A percentile compares a stretch with the other conserved stretches of the same genome.
Conservation (phyloP, 2,113 vertebrate species). For the Myxocyprinus asiaticus region DNA sequence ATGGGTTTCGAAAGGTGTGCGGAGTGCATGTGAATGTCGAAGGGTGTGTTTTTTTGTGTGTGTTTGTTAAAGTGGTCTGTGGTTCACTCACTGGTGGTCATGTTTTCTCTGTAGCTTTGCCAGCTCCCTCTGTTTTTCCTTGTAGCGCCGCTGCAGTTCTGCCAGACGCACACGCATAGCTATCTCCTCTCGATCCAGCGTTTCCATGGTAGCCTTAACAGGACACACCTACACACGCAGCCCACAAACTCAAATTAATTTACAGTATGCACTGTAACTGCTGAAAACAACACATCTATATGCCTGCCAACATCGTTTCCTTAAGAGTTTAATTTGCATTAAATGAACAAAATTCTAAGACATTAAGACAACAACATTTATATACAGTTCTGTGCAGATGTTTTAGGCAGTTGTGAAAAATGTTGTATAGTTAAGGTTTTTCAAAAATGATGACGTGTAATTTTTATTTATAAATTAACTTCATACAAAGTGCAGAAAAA, state of each 20-base stretch:
- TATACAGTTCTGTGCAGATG: no score
- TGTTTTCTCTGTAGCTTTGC: slow-evolving; percentile 90
- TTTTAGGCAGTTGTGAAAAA: no score
- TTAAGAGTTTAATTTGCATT: no score
- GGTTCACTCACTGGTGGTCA: slow-evolving; percentile 82
- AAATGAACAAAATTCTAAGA: no score
- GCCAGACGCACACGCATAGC: slow-evolving; percentile 91
- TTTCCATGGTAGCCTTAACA: slow-evolving; percentile 90
- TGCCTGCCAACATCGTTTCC: no score
- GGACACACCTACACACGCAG: slow-evolving; percentile 83
- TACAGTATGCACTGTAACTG: background rate
- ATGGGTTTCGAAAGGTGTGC: slow-evolving; percentile 19
- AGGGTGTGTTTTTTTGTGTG: slow-evolving; percentile 21
- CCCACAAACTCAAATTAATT: slow-evolving; percentile 44
- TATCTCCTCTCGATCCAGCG: slow-evolving; percentile 91
- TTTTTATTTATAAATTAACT: no score
- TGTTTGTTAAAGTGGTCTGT: slow-evolving; percentile 28
- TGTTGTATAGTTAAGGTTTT: no score
- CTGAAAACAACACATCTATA: no score
- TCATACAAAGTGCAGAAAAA: no score
- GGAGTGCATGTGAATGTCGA: background rate
- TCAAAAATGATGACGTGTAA: no score
- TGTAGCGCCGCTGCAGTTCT: slow-evolving; percentile 91
- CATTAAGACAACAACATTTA: no score
- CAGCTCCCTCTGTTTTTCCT: slow-evolving; percentile 95